A percentile compares a stretch with the other conserved stretches of the same genome.
phyloP scores from a whole-genome alignment of 2,888 invertebrate species.

The Smittia aterrima region DNA sequence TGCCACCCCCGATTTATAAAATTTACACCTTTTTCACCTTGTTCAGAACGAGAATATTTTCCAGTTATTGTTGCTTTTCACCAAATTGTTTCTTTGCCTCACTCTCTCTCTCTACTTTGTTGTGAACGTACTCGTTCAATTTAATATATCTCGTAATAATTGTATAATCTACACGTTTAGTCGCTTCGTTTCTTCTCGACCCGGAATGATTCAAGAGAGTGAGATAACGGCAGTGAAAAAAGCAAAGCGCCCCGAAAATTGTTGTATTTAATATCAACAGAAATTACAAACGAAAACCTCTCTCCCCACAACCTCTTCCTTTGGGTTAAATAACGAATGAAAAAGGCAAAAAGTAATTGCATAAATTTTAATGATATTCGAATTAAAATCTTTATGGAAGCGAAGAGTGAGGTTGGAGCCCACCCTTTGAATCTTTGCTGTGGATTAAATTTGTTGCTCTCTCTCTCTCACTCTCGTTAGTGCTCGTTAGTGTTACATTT shows the following conservation, averaged over 20 bases:
- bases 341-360: constrained; percentile 40
- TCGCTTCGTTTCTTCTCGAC: background rate
- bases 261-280: constrained; percentile 21
- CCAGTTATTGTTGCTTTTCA: constrained; percentile 16
- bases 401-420: background rate
- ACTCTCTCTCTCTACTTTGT: background rate
- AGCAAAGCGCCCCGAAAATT: constrained; percentile 15
- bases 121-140: constrained; percentile 3
- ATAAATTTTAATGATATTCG: constrained; percentile 41
- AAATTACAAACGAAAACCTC: constrained; percentile 10
- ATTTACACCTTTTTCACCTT: constrained; percentile 30
- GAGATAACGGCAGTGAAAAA: background rate
- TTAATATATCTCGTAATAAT: constrained; percentile 18
- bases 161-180: constrained; percentile 22
- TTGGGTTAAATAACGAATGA: constrained; percentile 3
- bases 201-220: background rate
- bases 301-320: background rate
- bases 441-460: background rate
- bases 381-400: constrained; percentile 39
- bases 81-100: constrained; percentile 6
- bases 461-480: constrained; percentile 19
- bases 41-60: background rate
- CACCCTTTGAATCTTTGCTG: too few relatives aligned
- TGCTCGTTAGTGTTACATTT: background rate
- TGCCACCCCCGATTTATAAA: background rate